Base-by-base conservation (phyloP, 1,140 invertebrate species). In the Bradysia coprophila region DNA sequence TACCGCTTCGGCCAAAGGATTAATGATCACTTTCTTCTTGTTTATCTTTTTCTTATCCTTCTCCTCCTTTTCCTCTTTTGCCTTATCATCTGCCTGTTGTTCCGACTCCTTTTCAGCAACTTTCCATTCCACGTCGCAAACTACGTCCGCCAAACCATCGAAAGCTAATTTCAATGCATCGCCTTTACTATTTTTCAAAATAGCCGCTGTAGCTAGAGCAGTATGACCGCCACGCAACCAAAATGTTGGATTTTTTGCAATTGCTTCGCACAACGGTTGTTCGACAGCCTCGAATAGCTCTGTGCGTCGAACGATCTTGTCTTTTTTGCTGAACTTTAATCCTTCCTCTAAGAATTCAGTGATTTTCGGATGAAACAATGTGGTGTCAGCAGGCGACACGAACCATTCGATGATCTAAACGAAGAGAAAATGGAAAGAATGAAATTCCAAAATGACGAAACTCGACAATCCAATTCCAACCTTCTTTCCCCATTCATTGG, bases 251-350 rank as follows among this genome's bases (percentile, higher is more conserved):
- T 89, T 66, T 18, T 67, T 57, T 13, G 59, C 55, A 22, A 92
- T 69, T 24, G 71, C 62, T 18, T 73, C 54, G 2, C 85, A 58
- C 22, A 92, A 58, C 11, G 62, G 62, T 1, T 70, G 65, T 20
- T 76, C 71, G 1, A 84, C 70, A 38, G 68, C 67, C 19, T 74
- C 71, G 10, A 78, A 55, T 4, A 94, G 65, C 63, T 95, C 90
- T 24, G 75, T 67, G 20, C 75, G 71, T 36, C 86, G 65, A 11
- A 78, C 49, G 6, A 75, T 68, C 4, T 68, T 59, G 21, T 85
- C 74, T 59, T 95, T 95, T 56, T 93, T 93, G n/a, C 71, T 69
- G 45, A 69, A 80, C 5, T 63, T 60, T 47, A 87, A 72, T 1
- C 87, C 88, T 46, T 73, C 59, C 45, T 78, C 69, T 2, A 95